Base-by-base conservation (phyloP, 2,113 vertebrate genomes). In the Elachura formosa region DNA sequence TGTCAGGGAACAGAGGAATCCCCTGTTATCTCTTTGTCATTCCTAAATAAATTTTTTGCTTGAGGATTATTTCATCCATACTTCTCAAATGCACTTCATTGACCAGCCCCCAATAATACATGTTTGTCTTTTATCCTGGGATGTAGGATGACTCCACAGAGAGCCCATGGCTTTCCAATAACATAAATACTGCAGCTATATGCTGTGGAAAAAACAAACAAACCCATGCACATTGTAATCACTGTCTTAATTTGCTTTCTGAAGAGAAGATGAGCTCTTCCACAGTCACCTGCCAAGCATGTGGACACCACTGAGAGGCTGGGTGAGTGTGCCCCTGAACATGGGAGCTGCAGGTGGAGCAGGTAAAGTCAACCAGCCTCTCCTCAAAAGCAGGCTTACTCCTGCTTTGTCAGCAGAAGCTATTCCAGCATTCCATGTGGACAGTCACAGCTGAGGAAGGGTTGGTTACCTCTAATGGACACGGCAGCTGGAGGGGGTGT, bases 11-110 rank as follows among this genome's bases (percentile, higher is more conserved):
- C 23, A 74, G 75, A 92, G 64, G 61, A 87, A 75, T 81, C 61
- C 78, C 64, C 84, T 94, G 51, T 61, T 67, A 84, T 31, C 13
- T 81, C 74, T 89, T 71, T 64, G 45, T 72, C 69, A 64, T 82
- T 68, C 66, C 59, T 68, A 87, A 89, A 92, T 72, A 87, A 93
- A 68, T 81, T 26, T 86, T 92, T 87, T 95, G 43, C 61, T 94
- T 6, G 15, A 63, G 20, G 80, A 86, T 63, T 61, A 48, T 72
- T 74, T 64, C 33, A 68, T 84, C 79, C 54, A 5, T 31, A 56
- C 74, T 88, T 69, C 59, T 72, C 90, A 83, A 71, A 80, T 26
- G 11, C 2, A 3, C 18, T 1, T 9, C 66, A 91, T 64, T 2
- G 0, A 45, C 33, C 61, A 87, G 31, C 17, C 13, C 28, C 28